Evolutionary conservation across 1,140 invertebrate genomes (phyloP), one percentile per base, ranked within the genome.

Genomic region (Macrobrachium rosenbergii): DNA sequence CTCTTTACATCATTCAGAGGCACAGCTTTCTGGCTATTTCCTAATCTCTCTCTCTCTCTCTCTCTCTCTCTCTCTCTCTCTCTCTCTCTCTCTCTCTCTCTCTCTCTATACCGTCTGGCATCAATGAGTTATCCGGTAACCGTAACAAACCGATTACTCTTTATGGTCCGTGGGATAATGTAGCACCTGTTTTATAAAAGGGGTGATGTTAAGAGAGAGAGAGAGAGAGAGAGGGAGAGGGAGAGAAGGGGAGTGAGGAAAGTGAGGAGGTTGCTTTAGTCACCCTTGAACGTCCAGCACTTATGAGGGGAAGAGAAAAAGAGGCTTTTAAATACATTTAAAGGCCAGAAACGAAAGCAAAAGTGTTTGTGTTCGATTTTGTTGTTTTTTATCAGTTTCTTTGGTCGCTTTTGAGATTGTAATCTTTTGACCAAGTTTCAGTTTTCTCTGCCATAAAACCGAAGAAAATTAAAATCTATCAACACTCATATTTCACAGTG

Each of bases 141-240:
- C 28, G 59, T 79, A 62, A 28, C 77, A 60, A 79, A 79, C 59
- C 60, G 77, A 79, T 79, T 79, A 63, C 59, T 28, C 58, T 23
- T 79, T 62, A 79, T 79, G 77, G 10, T 19, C 21, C 60, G 23
- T 17, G n/a, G 37, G 59, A 2, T 28, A 17, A 5, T 23, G 28
- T 14, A 58, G 77, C 77, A 79, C 77, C 77, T 79, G 77, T 52
- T 79, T 37, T 79, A 45, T 52, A 52, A 52, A 52, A 37, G 37
- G 67, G 67, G 67, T 37, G 67, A 72, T 72, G 21, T 72, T 28
- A 28, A 37, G 59, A 62, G 78, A 21, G 58, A 62, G 78, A 80
- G 78, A 62, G 78, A 62, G 59, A 60, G 52, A 21, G 43, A 60
- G 77, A 59, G 52, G 6, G 52, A 52, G 52, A 52, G 58, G 19